Percentiles rank a stretch among this genome's conserved stretches.
phyloP scores from a whole-genome alignment of 1,140 invertebrate genomes.

The Myzus persicae region DNA sequence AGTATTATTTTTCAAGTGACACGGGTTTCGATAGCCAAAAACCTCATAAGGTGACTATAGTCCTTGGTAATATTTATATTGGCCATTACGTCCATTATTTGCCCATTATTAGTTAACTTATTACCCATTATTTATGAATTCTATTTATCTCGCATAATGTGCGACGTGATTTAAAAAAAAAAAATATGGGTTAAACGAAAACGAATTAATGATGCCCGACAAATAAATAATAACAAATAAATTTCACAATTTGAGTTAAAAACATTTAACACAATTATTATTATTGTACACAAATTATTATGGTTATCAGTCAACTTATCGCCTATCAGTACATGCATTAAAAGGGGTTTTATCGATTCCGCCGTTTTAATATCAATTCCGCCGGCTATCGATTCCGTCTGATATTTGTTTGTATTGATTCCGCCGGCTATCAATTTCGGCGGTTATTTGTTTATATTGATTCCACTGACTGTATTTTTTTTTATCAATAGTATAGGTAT shows the following conservation, averaged over 20 bases:
- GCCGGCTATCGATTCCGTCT: too few species aligned
- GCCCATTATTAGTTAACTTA: neutral
- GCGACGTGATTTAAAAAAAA: neutral
- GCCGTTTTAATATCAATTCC: too few species aligned
- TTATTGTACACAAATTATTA: neutral
- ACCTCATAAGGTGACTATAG: neutral
- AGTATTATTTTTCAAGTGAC: neutral
- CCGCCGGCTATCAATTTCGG: too few species aligned
- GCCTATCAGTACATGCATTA: too few species aligned
- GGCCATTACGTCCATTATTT: neutral
- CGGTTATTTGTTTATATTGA: too few species aligned
- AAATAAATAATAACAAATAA: neutral
- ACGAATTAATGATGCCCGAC: neutral
- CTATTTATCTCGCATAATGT: neutral
- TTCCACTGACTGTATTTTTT: too few species aligned
- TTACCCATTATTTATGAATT: neutral
- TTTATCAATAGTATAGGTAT: too few species aligned
- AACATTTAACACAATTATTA: neutral
- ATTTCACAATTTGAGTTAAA: neutral
- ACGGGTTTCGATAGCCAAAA: neutral
- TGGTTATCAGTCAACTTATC: neutral
- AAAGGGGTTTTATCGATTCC: too few species aligned
- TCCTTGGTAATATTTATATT: neutral
- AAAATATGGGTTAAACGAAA: neutral
- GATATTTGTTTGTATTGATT: too few species aligned